phyloP scores from a whole-genome alignment of 2,113 vertebrate genomes.

The Xiphorhynchus elegans region DNA sequence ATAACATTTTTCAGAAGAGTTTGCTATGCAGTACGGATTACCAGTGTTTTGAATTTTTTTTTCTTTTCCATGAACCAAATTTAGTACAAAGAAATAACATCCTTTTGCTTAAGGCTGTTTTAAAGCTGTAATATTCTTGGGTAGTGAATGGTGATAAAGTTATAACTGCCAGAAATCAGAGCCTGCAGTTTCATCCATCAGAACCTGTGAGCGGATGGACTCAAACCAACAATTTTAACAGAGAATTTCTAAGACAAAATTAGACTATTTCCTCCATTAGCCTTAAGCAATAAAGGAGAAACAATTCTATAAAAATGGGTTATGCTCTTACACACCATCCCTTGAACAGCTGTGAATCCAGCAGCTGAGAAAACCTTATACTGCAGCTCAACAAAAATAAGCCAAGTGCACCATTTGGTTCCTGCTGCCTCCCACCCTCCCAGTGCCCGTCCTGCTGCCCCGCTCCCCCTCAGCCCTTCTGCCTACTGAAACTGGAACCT shows the following conservation, averaged over 20 bases:
- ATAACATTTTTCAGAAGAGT: constrained; percentile 84
- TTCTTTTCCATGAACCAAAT: constrained; percentile 66
- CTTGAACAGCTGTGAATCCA: constrained; percentile 4
- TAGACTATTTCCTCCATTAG: constrained; percentile 57
- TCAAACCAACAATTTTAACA: constrained; percentile 56
- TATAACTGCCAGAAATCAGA: constrained; percentile 54
- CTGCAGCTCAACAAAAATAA: background rate
- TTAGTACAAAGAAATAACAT: constrained; percentile 69
- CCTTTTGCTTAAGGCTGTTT: constrained; percentile 78
- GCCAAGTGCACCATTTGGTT: background rate
- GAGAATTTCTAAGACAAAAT: constrained; percentile 56
- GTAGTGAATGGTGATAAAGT: constrained; percentile 60
- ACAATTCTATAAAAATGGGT: constrained; percentile 52
- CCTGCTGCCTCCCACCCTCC: background rate
- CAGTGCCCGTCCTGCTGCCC: accelerated
- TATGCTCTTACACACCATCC: constrained; percentile 52
- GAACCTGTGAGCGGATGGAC: constrained; percentile 33
- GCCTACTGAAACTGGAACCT: background rate
- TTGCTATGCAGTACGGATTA: constrained; percentile 82
- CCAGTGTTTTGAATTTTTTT: constrained; percentile 75
- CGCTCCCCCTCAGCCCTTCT: background rate
- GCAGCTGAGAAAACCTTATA: background rate
- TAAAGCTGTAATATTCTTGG: constrained; percentile 75
- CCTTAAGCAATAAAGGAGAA: constrained; percentile 73
- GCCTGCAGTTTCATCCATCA: constrained; percentile 47